Evolutionary conservation across 2,113 vertebrate genomes (phyloP).

Genomic region (Rousettus leschenaultii): DNA sequence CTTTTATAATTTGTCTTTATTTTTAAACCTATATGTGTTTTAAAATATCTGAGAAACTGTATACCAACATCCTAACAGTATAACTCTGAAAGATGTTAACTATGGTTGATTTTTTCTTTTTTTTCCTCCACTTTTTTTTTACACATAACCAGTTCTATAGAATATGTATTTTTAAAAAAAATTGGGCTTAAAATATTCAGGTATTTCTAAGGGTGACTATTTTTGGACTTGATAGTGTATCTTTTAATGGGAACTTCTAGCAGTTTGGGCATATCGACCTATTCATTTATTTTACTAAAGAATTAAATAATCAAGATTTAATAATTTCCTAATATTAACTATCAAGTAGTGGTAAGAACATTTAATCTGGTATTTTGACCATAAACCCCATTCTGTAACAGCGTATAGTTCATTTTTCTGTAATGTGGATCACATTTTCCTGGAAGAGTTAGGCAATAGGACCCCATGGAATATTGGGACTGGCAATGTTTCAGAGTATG

Average conservation of each 20-base stretch:
- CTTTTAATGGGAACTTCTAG: neutral
- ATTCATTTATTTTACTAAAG: neutral
- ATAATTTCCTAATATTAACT: neutral
- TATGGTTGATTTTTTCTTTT: neutral
- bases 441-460: neutral
- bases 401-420: neutral
- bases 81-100: neutral
- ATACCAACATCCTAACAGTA: neutral
- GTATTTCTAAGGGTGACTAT: neutral
- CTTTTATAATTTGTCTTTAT: neutral
- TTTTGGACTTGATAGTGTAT: neutral
- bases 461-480: neutral
- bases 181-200: neutral
- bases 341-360: neutral
- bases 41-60: neutral
- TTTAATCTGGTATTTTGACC: neutral
- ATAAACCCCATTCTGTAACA: neutral
- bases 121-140: neutral
- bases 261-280: neutral
- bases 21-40: neutral
- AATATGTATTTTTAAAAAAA: neutral
- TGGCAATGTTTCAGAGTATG: neutral
- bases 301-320: neutral
- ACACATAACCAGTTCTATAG: neutral
- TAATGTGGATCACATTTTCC: neutral